phyloP scores from a whole-genome alignment of 2,113 vertebrate species.

The Psittacara wagleri region DNA sequence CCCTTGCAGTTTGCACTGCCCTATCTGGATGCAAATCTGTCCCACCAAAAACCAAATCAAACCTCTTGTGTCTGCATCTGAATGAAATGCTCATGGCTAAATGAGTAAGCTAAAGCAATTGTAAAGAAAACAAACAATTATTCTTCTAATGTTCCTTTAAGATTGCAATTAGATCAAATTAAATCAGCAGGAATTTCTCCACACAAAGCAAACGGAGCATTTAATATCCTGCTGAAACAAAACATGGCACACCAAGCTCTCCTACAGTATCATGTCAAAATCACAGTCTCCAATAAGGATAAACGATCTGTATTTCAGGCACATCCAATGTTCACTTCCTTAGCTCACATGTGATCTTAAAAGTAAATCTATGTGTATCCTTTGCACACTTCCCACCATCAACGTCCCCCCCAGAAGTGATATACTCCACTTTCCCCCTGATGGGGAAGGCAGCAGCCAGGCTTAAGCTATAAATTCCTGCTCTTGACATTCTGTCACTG shows the following conservation, averaged over 20 bases:
- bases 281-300: neutral
- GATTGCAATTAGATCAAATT: slow-evolving; percentile 64
- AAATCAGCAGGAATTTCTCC: slow-evolving; percentile 64
- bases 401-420: neutral
- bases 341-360: neutral
- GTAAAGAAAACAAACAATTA: slow-evolving; percentile 53
- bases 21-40: neutral
- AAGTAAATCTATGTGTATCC: neutral
- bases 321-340: neutral
- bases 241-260: slow-evolving; percentile 8
- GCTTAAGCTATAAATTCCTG: neutral
- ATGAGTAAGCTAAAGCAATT: slow-evolving; percentile 39
- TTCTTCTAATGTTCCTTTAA: slow-evolving; percentile 40
- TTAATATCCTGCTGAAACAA: slow-evolving; percentile 51
- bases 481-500: neutral
- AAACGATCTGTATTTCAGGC: neutral
- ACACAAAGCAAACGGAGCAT: slow-evolving; percentile 50
- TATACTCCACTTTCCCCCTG: neutral
- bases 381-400: neutral
- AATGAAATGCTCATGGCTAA: neutral
- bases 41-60: slow-evolving; percentile 10
- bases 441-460: neutral
- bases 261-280: neutral
- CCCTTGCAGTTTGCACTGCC: neutral
- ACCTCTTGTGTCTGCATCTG: neutral